phyloP scores from a whole-genome alignment of 2,888 invertebrate species.

The Octodonta nipae region DNA sequence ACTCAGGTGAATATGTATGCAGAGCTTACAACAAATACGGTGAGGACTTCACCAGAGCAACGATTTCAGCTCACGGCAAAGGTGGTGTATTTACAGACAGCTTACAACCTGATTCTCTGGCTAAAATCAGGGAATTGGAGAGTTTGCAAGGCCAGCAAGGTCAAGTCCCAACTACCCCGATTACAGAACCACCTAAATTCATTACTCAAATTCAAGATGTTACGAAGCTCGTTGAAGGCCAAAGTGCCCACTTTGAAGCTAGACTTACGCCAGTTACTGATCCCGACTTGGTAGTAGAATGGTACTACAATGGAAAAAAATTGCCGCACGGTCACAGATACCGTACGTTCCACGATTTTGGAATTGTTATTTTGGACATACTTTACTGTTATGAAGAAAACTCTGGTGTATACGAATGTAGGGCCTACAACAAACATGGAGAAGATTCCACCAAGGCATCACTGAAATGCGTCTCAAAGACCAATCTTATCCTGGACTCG shows the following conservation, averaged over 20 bases:
- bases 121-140: slow-evolving; percentile 76
- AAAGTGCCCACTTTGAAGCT: slow-evolving; percentile 88
- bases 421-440: slow-evolving; percentile 84
- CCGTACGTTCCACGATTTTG: slow-evolving; percentile 94
- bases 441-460: slow-evolving; percentile 73
- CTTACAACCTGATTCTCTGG: slow-evolving; percentile 80
- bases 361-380: slow-evolving; percentile 89
- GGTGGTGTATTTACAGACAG: slow-evolving; percentile 80
- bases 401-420: slow-evolving; percentile 84
- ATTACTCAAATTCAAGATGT: slow-evolving; percentile 76
- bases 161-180: slow-evolving; percentile 48
- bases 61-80: slow-evolving; percentile 67
- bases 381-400: slow-evolving; percentile 93
- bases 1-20: slow-evolving; percentile 87
- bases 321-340: slow-evolving; percentile 90
- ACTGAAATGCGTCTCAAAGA: slow-evolving; percentile 75
- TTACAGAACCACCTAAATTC: slow-evolving; percentile 76
- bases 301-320: slow-evolving; percentile 88
- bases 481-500: slow-evolving; percentile 80
- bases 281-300: slow-evolving; percentile 86
- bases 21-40: slow-evolving; percentile 83
- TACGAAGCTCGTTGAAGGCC: slow-evolving; percentile 80
- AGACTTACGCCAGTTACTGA: slow-evolving; percentile 86
- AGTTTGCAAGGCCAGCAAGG: slow-evolving; percentile 55
- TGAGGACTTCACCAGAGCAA: slow-evolving; percentile 77